Percentiles rank a stretch among this genome's conserved stretches.
Conservation (phyloP, 2,797 vertebrate species). For the Clarias pachynema region DNA sequence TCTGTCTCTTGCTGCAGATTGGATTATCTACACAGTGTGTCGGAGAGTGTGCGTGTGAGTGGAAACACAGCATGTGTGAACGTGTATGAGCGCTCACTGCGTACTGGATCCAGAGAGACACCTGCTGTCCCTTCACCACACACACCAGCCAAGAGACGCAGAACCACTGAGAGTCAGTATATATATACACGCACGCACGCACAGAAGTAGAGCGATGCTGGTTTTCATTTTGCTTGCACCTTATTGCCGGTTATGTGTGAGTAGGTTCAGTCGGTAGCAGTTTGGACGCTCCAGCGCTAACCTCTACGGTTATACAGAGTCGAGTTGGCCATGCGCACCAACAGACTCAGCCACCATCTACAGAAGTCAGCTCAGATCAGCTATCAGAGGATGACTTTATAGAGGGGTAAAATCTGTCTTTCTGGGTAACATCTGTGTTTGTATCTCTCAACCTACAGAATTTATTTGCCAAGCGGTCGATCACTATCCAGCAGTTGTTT, state of each 20-base stretch:
- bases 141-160: slow-evolving; percentile 45
- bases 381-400: slow-evolving; percentile 35
- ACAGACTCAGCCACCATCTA: background rate
- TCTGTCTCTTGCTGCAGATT: slow-evolving; percentile 23
- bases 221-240: background rate
- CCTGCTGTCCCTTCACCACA: background rate
- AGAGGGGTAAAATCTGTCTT: slow-evolving; percentile 37
- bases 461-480: background rate
- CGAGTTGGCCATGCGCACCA: background rate
- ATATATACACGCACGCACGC: background rate
- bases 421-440: background rate
- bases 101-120: slow-evolving; percentile 13
- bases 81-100: slow-evolving; percentile 53
- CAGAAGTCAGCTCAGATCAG: slow-evolving; percentile 19
- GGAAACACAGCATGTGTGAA: slow-evolving; percentile 15
- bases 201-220: no score
- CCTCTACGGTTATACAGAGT: slow-evolving; percentile 34
- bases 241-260: background rate
- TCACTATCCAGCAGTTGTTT: background rate
- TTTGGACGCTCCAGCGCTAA: slow-evolving; percentile 38
- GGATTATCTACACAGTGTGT: slow-evolving; percentile 29
- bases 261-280: slow-evolving; percentile 30
- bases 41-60: background rate
- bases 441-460: background rate
- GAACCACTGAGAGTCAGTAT: slow-evolving; percentile 24